phyloP scores from a whole-genome alignment of 2,888 invertebrate species.

The Lymantria dispar region DNA sequence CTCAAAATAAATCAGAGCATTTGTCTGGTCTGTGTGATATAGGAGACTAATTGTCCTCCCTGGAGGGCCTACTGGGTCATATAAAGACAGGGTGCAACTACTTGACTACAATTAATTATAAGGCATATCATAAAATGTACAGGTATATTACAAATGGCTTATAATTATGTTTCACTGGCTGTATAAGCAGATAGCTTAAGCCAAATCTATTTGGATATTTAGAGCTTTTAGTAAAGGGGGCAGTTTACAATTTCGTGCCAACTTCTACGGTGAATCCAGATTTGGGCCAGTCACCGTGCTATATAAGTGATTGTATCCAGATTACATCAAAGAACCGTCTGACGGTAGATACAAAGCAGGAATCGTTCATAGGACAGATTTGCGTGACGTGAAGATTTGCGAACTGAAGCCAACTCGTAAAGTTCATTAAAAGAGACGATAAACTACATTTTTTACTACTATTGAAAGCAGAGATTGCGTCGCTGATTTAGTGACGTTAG shows the following conservation, averaged over 20 bases:
- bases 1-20: too few relatives aligned
- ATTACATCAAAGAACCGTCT: slow-evolving; percentile 71
- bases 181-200: slow-evolving; percentile 22
- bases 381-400: slow-evolving; percentile 28
- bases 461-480: not conserved
- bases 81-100: too few relatives aligned
- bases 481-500: too few relatives aligned
- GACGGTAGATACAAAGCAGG: slow-evolving; percentile 51
- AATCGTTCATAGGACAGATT: slow-evolving; percentile 41
- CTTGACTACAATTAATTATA: too few relatives aligned
- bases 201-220: slow-evolving; percentile 56
- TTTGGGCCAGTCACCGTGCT: slow-evolving; percentile 73
- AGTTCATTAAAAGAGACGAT: slow-evolving; percentile 19
- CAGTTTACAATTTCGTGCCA: slow-evolving; percentile 81
- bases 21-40: too few relatives aligned
- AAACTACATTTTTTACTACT: slow-evolving; percentile 8
- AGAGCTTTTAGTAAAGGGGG: slow-evolving; percentile 71
- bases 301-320: slow-evolving; percentile 74
- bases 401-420: slow-evolving; percentile 27
- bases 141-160: too few relatives aligned
- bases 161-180: too few relatives aligned
- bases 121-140: too few relatives aligned
- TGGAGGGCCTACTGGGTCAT: too few relatives aligned
- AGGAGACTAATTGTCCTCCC: too few relatives aligned
- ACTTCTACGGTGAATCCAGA: slow-evolving; percentile 70